Percentiles rank a stretch among this genome's conserved stretches.
Evolutionary conservation across 2,113 vertebrate genomes (phyloP).

Genomic region (Psophia crepitans): DNA sequence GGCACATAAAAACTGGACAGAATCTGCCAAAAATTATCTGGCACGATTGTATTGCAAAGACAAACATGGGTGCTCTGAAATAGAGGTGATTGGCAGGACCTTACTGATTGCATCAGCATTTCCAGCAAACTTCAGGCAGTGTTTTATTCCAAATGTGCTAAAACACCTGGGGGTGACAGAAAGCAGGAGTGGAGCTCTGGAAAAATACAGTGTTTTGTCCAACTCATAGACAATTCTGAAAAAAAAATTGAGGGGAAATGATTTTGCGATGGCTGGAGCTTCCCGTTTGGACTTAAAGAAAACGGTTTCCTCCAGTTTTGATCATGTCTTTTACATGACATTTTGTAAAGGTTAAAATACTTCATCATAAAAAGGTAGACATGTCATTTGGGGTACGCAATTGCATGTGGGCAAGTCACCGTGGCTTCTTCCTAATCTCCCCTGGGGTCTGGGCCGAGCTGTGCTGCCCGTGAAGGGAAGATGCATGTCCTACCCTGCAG

Average conservation of each 20-base stretch:
- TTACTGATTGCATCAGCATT: neutral
- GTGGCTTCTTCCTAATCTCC: neutral
- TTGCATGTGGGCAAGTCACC: neutral
- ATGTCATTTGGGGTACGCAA: too few species aligned
- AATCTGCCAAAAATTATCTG: neutral
- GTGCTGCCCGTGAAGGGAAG: fast-evolving
- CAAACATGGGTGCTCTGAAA: neutral
- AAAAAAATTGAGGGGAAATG: neutral
- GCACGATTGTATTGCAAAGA: fast-evolving
- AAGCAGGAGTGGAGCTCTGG: neutral
- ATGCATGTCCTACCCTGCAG: neutral
- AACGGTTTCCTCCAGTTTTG: too few species aligned
- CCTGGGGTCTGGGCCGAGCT: neutral
- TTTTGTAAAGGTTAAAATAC: neutral
- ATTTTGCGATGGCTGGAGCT: neutral
- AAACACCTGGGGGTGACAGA: neutral
- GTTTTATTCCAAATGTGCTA: neutral
- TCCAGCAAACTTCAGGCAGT: neutral
- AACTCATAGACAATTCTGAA: neutral
- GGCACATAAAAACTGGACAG: neutral
- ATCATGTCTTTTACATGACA: neutral
- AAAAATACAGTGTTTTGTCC: neutral
- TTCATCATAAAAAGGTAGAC: neutral
- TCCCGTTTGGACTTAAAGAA: neutral
- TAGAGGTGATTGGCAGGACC: neutral